A percentile compares a stretch with the other conserved stretches of the same genome.
Conservation (phyloP, 1,140 invertebrate species). For the Magallana gigas region DNA sequence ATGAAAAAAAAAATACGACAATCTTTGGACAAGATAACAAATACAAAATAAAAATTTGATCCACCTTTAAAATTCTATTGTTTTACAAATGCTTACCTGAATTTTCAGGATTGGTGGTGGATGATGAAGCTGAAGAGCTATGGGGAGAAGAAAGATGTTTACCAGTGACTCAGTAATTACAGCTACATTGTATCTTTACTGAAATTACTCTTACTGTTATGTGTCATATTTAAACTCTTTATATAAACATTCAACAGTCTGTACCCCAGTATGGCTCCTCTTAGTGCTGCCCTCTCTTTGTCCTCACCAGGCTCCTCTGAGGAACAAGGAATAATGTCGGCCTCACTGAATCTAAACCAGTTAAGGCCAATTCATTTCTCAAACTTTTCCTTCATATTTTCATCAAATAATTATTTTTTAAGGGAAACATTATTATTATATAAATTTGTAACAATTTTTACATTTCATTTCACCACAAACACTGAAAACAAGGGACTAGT, state of each 20-base stretch:
- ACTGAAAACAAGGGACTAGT: too few species aligned
- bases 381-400: background rate
- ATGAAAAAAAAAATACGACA: too few species aligned
- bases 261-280: constrained; percentile 80
- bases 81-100: background rate
- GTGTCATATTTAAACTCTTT: too few species aligned
- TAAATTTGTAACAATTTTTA: background rate
- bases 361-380: constrained; percentile 42
- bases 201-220: too few species aligned
- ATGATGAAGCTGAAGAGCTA: background rate
- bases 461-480: too few species aligned
- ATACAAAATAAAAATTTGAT: background rate
- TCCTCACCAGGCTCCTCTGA: constrained; percentile 82
- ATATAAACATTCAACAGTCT: background rate
- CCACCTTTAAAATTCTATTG: background rate
- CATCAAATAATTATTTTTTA: background rate
- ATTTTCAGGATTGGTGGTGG: background rate
- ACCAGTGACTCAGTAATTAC: too few species aligned
- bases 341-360: constrained; percentile 73
- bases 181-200: too few species aligned
- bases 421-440: background rate
- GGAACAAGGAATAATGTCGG: constrained; percentile 78
- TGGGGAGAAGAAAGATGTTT: background rate
- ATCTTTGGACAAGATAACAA: background rate
- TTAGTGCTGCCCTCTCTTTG: constrained; percentile 82